A percentile compares a stretch with the other conserved stretches of the same genome.
phyloP scores from a whole-genome alignment of 2,888 invertebrate species.

The Perithous albicinctus region DNA sequence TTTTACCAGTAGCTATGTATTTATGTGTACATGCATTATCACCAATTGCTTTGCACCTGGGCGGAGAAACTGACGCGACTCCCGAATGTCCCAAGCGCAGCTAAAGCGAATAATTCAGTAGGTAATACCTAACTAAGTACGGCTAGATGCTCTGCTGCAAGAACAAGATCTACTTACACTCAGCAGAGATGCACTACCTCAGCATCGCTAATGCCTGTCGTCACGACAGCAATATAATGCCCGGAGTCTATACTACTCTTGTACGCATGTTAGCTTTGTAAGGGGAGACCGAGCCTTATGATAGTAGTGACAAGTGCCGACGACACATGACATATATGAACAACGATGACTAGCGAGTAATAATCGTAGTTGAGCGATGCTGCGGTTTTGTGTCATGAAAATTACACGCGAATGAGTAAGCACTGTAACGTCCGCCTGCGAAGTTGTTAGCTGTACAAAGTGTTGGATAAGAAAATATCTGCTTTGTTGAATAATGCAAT shows the following conservation, averaged over 20 bases:
- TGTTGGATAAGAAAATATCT: neutral
- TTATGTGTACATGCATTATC: constrained; percentile 13
- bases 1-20: constrained; percentile 3
- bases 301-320: constrained; percentile 6
- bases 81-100: constrained; percentile 18
- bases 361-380: neutral
- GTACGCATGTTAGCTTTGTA: constrained; percentile 16
- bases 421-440: neutral
- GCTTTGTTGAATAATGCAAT: neutral
- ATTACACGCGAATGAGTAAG: neutral
- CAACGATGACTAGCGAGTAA: neutral
- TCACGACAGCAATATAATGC: constrained; percentile 5
- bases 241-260: neutral
- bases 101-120: constrained; percentile 49
- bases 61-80: constrained; percentile 17
- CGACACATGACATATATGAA: neutral
- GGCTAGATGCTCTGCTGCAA: constrained; percentile 6
- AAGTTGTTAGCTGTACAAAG: neutral
- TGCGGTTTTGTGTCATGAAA: constrained; percentile 8
- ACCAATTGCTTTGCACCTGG: neutral
- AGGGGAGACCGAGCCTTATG: neutral
- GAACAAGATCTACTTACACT: constrained; percentile 46
- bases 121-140: constrained; percentile 39
- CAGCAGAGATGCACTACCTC: constrained; percentile 14
- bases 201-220: neutral